Base-by-base conservation (phyloP, 2,888 invertebrate species). In the Monopis laevigella region DNA sequence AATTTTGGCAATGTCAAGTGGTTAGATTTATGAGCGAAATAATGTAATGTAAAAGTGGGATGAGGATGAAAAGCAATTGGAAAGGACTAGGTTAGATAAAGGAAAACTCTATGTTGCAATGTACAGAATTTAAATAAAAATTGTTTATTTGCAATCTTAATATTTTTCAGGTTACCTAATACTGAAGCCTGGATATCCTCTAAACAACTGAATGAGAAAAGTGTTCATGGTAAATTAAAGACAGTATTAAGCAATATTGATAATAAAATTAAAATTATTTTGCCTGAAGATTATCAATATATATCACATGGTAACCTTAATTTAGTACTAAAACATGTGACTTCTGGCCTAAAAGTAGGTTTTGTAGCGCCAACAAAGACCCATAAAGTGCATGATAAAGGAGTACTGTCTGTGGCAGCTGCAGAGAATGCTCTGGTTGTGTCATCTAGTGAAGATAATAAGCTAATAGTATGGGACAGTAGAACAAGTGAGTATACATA, bases 381-480 rank as follows among this genome's bases (percentile, higher is more conserved):
- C 16, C 81, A 78, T 51, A 61, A 70, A 55, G 51, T 84, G 46
- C 75, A 77, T 51, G 54, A 71, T 51, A 77, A 82, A 46, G 74
- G 60, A 62, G 70, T 87, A n/a, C 51, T 82, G 3, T 82, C 84
- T 44, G 59, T 88, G n/a, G 82, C 84, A 50, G 81, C 83, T 2
- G 82, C 86, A 36, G 67, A 81, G 39, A 86, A 84, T 52, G 86
- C 86, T 8, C 62, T 87, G 26, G 86, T 83, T 19, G 82, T 86
- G 11, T 88, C 88, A 7, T 82, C 84, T 42, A 84, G 85, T 59
- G 80, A 82, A 47, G 82, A 75, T 42, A 84, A 85, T 45, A 81
- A 81, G 51, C 59, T 88, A 2, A 56, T 82, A 39, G 67, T 89
- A 10, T 89, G 88, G 88, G 86, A 87, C 51, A 84, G 83, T 35